These are phyloP conservation scores for Neotragus moschatus DNA, from an alignment of 2,113 vertebrate species.

Conservation along the genomic window DNA sequence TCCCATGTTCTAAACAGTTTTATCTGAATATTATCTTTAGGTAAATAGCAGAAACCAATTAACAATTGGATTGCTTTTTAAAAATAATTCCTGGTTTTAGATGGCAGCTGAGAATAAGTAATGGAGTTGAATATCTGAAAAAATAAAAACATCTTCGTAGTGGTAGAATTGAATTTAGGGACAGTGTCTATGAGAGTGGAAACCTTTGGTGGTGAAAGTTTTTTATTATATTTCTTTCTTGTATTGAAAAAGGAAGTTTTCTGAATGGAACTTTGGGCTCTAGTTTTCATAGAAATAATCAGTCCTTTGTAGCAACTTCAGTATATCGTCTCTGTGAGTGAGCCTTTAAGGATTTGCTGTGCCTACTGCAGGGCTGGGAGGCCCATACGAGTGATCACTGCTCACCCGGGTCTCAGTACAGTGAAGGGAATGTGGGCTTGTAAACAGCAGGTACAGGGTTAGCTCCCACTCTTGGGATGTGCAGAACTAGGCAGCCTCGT, in stretches of 20 bases:
- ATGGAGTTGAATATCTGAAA: not conserved
- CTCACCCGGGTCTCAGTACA: not conserved
- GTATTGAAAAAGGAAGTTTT: not conserved
- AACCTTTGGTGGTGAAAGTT: not conserved
- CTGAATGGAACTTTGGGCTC: not conserved
- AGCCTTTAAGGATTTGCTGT: not conserved
- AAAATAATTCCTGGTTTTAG: conserved; percentile 7
- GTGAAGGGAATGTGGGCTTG: not conserved
- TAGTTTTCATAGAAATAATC: conserved; percentile 25
- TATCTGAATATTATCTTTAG: conserved; percentile 1
- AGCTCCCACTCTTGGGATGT: not conserved
- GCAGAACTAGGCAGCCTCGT: not conserved
- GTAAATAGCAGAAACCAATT: conserved; percentile 2
- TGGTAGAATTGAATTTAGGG: not conserved
- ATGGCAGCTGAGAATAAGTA: not conserved
- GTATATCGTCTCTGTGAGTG: not conserved
- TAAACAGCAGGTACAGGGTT: conserved; percentile 39
- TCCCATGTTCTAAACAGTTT: not conserved
- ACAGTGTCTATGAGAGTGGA: not conserved
- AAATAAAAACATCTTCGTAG: not conserved
- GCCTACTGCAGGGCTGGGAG: not conserved
- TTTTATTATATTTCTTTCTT: conserved; percentile 25
- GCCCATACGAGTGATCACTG: not conserved
- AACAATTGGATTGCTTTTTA: not conserved
- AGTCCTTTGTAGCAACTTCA: not conserved